Conservation (phyloP, 2,113 vertebrate genomes). For the Gobio gobio region DNA sequence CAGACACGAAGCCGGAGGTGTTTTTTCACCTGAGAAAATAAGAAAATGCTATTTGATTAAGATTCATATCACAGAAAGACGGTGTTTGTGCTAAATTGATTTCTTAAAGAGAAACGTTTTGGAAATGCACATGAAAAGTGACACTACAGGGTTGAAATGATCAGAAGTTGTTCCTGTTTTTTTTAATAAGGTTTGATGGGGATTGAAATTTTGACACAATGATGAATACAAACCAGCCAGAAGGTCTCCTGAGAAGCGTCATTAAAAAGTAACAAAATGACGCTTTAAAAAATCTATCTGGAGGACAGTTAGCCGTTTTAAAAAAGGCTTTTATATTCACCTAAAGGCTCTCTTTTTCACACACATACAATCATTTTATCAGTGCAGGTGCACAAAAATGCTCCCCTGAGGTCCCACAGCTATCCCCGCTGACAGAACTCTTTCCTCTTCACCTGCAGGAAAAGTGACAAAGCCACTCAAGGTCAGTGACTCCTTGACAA, state of each 20-base stretch:
- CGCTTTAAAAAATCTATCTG: background rate
- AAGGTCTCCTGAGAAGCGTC: background rate
- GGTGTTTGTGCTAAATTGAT: background rate
- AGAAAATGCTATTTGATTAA: background rate
- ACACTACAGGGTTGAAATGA: background rate
- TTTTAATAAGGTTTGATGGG: background rate
- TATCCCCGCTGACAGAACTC: slow-evolving; percentile 40
- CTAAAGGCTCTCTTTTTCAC: background rate
- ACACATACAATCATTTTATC: background rate
- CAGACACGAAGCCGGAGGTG: background rate
- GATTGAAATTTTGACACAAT: background rate
- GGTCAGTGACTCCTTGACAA: slow-evolving; percentile 75
- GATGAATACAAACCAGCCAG: background rate
- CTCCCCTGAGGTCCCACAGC: slow-evolving; percentile 9
- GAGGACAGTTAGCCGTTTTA: slow-evolving; percentile 6
- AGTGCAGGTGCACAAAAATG: slow-evolving; percentile 30
- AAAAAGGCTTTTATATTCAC: slow-evolving; percentile 7
- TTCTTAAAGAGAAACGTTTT: background rate
- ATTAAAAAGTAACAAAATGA: background rate
- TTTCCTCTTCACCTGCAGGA: slow-evolving; percentile 38
- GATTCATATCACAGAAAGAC: background rate
- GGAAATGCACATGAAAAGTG: background rate
- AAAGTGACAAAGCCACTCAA: slow-evolving; percentile 44
- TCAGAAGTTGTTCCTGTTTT: background rate
- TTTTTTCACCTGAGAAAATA: slow-evolving; percentile 31